Evolutionary conservation across 2,888 invertebrate genomes (phyloP), one percentile per base, ranked within the genome.

Genomic region (Hydriomena furcata): DNA sequence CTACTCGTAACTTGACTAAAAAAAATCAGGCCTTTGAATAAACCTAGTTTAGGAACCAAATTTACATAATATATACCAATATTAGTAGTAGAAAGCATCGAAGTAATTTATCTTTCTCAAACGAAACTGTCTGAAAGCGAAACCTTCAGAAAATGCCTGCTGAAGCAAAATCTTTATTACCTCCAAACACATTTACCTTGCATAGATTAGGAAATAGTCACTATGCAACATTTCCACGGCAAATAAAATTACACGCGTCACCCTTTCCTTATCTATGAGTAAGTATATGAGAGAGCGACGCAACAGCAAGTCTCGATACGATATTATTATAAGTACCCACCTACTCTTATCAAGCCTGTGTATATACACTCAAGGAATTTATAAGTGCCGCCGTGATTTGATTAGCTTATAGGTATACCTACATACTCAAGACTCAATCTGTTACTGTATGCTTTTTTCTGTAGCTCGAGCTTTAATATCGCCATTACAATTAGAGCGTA

Each of bases 151-250:
- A 67, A 63, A 62, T 62, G 60, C 60, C 59, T 55, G 47, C 62
- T 61, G 54, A 60, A 60, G 61, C 64, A 65, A 65, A 61, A 65
- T 66, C 61, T 73, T 71, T 69, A 71, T 68, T 58, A 65, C 63
- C 55, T 31, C 49, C 48, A 27, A 51, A 52, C 57, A 54, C 54
- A 51, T 53, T 57, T 52, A 52, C 44, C 44, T 36, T 7, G 4
- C 28, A 30, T 25, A 35, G 36, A 4, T 12, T 44, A 44, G 8
- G 3, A 4, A 27, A 30, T 23, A 36, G 36, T 30, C 1, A 12
- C 10, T 21, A 12, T 28, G 35, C 12, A 5, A 35, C 27, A 35
- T 30, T 41, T 41, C 21, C 36, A 12, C 27, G 27, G 35, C 36
- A 44, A 35, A 44, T 44, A 44, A 44, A 35, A 36, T 28, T 36